Evolutionary conservation across 1,140 invertebrate genomes (phyloP).

Genomic region (Drosophila prosaltans): DNA sequence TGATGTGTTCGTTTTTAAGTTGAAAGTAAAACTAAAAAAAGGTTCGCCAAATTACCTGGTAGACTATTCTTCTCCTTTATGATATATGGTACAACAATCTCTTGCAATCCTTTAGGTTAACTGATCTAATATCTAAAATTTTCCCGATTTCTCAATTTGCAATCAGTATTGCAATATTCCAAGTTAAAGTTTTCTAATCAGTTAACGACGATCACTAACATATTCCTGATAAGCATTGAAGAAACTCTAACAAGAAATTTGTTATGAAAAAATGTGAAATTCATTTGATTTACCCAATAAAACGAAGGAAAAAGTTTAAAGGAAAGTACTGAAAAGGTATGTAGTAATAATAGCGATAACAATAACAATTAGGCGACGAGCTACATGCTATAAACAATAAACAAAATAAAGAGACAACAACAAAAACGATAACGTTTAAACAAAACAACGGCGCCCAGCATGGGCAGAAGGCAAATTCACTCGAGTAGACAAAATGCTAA

Average conservation of each 20-base stretch:
- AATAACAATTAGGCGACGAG: constrained; percentile 41
- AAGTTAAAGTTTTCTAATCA: neutral
- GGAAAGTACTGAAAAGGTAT: constrained; percentile 11
- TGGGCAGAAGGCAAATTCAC: constrained; percentile 64
- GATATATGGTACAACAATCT: too few species aligned
- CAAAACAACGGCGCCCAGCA: constrained; percentile 78
- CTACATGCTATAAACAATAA: constrained; percentile 70
- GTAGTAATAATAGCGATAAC: constrained; percentile 40
- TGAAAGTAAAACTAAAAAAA: too few species aligned
- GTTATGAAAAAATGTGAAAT: neutral
- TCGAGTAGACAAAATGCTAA: constrained; percentile 68
- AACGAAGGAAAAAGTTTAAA: neutral
- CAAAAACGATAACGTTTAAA: constrained; percentile 79
- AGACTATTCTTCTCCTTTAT: too few species aligned
- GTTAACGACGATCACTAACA: neutral
- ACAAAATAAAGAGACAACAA: constrained; percentile 60
- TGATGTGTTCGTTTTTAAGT: too few species aligned
- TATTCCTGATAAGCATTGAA: neutral
- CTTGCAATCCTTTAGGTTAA: too few species aligned
- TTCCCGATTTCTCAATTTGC: too few species aligned
- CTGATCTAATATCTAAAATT: too few species aligned
- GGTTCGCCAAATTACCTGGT: too few species aligned
- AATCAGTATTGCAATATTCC: too few species aligned
- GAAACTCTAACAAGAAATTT: neutral
- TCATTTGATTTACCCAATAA: neutral